A percentile compares a stretch with the other conserved stretches of the same genome.
Conservation (phyloP, 1,140 invertebrate species). For the Drosophila athabasca region DNA sequence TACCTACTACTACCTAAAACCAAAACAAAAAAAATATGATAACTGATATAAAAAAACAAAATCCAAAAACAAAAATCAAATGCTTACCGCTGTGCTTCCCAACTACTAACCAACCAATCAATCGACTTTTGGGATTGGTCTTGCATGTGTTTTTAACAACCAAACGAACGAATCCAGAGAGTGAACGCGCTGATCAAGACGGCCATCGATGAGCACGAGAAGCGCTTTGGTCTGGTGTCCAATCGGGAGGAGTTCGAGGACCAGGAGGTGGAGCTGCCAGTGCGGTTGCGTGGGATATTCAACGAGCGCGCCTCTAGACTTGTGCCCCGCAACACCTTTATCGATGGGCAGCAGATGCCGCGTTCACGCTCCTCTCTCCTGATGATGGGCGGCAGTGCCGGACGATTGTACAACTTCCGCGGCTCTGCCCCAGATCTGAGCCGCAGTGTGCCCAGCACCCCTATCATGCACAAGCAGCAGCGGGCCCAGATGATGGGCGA, state of each 20-base stretch:
- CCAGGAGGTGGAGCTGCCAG: slow-evolving; percentile 84
- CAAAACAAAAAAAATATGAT: slow-evolving; percentile 43
- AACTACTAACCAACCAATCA: slow-evolving; percentile 69
- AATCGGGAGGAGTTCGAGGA: slow-evolving; percentile 84
- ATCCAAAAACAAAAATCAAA: slow-evolving; percentile 20
- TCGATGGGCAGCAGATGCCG: slow-evolving; percentile 83
- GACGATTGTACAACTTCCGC: slow-evolving; percentile 58
- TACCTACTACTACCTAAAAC: slow-evolving; percentile 74
- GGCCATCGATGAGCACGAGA: slow-evolving; percentile 85
- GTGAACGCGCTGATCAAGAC: slow-evolving; percentile 51
- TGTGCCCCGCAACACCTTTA: slow-evolving; percentile 83
- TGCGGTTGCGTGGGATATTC: slow-evolving; percentile 83
- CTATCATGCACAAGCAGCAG: slow-evolving; percentile 67
- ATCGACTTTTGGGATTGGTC: slow-evolving; percentile 42
- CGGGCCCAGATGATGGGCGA: slow-evolving; percentile 67
- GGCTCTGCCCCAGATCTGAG: slow-evolving; percentile 81
- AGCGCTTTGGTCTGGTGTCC: slow-evolving; percentile 84
- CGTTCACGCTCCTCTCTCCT: slow-evolving; percentile 85
- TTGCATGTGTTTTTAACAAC: slow-evolving; percentile 71
- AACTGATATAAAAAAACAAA: slow-evolving; percentile 39
- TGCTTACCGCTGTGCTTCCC: slow-evolving; percentile 76
- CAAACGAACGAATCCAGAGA: slow-evolving; percentile 37
- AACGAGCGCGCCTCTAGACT: slow-evolving; percentile 83
- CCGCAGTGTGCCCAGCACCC: slow-evolving; percentile 78
- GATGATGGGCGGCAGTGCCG: slow-evolving; percentile 46